Evolutionary conservation across 1,140 invertebrate species (phyloP).

Genomic region (Drosophila elegans): DNA sequence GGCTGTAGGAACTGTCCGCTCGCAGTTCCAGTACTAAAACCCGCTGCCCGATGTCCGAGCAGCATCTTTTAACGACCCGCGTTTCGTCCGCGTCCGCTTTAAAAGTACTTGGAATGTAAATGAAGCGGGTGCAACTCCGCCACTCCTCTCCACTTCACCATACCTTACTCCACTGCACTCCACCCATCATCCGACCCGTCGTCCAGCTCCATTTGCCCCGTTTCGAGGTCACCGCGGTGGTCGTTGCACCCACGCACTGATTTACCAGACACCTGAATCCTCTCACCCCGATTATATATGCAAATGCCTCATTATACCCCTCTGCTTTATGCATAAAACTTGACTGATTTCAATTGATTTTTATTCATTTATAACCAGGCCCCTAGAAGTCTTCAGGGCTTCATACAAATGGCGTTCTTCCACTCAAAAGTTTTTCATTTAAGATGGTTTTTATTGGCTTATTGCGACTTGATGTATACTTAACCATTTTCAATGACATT

Average conservation of each 20-base stretch:
- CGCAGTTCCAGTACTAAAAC: conserved; percentile 50
- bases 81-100: conserved; percentile 54
- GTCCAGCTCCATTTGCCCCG: conserved; percentile 24
- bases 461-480: no score
- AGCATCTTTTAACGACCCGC: conserved; percentile 68
- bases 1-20: conserved; percentile 47
- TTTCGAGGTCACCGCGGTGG: conserved; percentile 65
- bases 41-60: conserved; percentile 39
- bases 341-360: background rate
- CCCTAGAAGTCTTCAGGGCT: no score
- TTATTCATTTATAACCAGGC: background rate
- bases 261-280: conserved; percentile 12
- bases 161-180: conserved; percentile 2
- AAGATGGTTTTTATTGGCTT: no score
- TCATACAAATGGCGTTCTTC: no score
- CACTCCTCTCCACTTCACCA: background rate
- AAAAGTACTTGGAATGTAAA: conserved; percentile 80
- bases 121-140: conserved; percentile 70
- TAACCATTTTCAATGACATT: no score
- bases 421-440: no score
- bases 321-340: conserved; percentile 5
- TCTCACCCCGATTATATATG: conserved; percentile 11
- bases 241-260: conserved; percentile 60
- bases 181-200: conserved; percentile 9
- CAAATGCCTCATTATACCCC: conserved; percentile 20